Evolutionary conservation across 1,140 invertebrate genomes (phyloP).

Genomic region (Oryctes rhinoceros): DNA sequence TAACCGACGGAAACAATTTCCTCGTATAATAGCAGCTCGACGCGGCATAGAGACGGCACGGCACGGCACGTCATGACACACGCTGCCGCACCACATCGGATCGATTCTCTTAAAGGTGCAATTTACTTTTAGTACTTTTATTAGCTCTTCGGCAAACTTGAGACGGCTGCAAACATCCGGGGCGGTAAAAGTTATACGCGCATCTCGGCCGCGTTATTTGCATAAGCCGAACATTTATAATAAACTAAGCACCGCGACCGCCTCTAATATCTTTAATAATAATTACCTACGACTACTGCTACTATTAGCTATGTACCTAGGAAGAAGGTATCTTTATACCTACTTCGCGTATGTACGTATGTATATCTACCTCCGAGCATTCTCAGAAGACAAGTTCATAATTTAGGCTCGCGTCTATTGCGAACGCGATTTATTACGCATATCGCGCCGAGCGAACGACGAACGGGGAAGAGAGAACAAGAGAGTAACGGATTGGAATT

Average conservation of each 20-base stretch:
- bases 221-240: conserved; percentile 35
- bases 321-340: not conserved
- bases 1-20: too few species aligned
- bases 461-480: too few species aligned
- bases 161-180: conserved; percentile 20
- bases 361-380: not conserved
- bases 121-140: conserved; percentile 32
- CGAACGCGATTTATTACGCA: not conserved
- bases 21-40: too few species aligned
- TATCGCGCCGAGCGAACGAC: too few species aligned
- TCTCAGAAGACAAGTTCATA: not conserved
- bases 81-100: not conserved
- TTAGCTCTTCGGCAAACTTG: conserved; percentile 8
- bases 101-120: conserved; percentile 28
- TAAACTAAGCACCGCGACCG: not conserved
- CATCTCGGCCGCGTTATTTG: not conserved
- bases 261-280: conserved; percentile 26
- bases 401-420: not conserved
- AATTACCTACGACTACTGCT: not conserved
- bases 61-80: not conserved
- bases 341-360: too few species aligned
- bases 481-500: too few species aligned
- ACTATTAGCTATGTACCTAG: not conserved
- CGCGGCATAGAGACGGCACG: too few species aligned
- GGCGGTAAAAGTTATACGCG: conserved; percentile 12